These are phyloP conservation scores for Epicauta chinensis DNA, from an alignment of 1,140 invertebrate genomes.

Conservation along the genomic window DNA sequence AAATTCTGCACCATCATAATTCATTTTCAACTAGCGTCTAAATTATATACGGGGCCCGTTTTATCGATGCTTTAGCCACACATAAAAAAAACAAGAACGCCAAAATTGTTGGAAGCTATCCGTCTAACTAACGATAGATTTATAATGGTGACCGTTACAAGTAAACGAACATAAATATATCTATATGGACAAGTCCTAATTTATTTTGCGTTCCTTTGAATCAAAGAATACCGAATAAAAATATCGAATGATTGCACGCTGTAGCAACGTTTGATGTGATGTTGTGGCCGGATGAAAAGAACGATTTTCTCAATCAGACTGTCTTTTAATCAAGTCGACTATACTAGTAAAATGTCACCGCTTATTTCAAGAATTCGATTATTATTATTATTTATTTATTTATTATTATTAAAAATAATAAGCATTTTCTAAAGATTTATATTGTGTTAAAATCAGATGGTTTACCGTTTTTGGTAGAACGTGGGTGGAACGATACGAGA, in stretches of 20 bases:
- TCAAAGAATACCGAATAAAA: conserved; percentile 24
- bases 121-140: not conserved
- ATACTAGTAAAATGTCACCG: too few relatives aligned
- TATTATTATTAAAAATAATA: too few relatives aligned
- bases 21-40: conserved; percentile 18
- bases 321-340: too few relatives aligned
- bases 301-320: conserved; percentile 22
- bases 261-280: conserved; percentile 7
- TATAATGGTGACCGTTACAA: conserved; percentile 11
- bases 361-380: too few relatives aligned
- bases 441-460: too few relatives aligned
- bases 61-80: too few relatives aligned
- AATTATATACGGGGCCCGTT: conserved; percentile 22
- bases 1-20: conserved; percentile 31
- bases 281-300: conserved; percentile 19
- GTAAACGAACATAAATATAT: conserved; percentile 21
- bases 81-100: conserved; percentile 5
- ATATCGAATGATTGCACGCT: conserved; percentile 22
- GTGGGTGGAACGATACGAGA: too few relatives aligned
- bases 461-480: too few relatives aligned
- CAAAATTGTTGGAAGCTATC: too few relatives aligned
- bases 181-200: conserved; percentile 19
- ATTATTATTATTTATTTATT: too few relatives aligned
- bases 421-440: too few relatives aligned
- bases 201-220: conserved; percentile 19